phyloP scores from a whole-genome alignment of 2,797 vertebrate genomes.

The Spinus olivaceus region DNA sequence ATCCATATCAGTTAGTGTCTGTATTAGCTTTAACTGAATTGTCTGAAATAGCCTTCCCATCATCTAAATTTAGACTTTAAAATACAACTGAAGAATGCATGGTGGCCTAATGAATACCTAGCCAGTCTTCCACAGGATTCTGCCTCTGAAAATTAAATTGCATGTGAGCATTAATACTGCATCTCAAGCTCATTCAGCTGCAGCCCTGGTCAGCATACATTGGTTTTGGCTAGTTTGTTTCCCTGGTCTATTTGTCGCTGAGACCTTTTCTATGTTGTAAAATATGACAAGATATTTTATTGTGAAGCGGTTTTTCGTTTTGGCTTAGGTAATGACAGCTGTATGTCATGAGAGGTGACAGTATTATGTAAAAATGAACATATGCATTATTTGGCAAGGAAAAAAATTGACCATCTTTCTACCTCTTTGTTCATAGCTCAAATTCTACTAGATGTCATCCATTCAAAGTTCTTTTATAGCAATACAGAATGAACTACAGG shows the following conservation, averaged over 20 bases:
- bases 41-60: background rate
- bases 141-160: constrained; percentile 19
- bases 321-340: background rate
- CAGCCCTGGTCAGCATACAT: background rate
- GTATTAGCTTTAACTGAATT: background rate
- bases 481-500: background rate
- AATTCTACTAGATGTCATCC: background rate
- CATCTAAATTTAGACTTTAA: background rate
- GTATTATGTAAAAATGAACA: background rate
- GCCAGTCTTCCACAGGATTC: background rate
- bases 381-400: background rate
- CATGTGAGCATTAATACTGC: background rate
- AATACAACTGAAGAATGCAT: background rate
- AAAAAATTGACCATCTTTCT: background rate
- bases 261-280: background rate
- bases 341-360: background rate
- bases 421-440: background rate
- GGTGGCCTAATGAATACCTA: background rate
- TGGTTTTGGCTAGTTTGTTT: background rate
- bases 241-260: background rate
- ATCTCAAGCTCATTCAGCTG: background rate
- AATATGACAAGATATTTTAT: background rate
- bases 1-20: background rate
- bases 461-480: background rate
- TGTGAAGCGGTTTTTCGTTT: background rate